Percentiles rank a stretch among this genome's conserved stretches.
phyloP scores from a whole-genome alignment of 37 sponge, comb jelly and placozoan species.

The Eunapius fragilis region DNA sequence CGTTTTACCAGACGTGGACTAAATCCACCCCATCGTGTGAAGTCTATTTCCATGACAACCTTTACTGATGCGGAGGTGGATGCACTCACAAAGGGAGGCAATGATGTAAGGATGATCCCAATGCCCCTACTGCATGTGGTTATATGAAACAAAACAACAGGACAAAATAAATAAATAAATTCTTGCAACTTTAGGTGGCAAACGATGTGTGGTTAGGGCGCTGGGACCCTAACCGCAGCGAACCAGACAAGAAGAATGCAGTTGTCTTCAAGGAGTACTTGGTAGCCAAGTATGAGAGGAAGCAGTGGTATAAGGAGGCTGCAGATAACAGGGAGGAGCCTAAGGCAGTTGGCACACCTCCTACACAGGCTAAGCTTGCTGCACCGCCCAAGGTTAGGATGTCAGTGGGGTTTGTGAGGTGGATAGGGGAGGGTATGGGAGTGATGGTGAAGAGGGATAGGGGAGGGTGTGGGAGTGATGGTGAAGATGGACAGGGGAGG shows the following conservation, averaged over 20 bases:
- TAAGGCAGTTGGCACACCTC: background rate
- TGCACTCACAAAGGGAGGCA: slow-evolving; percentile 78
- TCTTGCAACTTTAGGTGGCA: slow-evolving; percentile 30
- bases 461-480: background rate
- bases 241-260: slow-evolving; percentile 75
- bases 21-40: slow-evolving; percentile 93
- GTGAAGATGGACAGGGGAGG: background rate
- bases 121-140: background rate
- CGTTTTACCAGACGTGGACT: slow-evolving; percentile 76
- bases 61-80: slow-evolving; percentile 78
- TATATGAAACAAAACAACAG: no score
- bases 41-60: slow-evolving; percentile 95
- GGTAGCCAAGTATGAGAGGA: slow-evolving; percentile 79
- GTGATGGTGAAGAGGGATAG: background rate
- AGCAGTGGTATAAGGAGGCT: slow-evolving; percentile 68
- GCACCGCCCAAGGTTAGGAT: slow-evolving; percentile 24
- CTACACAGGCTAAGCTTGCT: slow-evolving; percentile 8
- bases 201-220: slow-evolving; percentile 58
- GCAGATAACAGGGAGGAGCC: slow-evolving; percentile 29
- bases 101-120: slow-evolving; percentile 62
- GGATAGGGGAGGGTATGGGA: background rate
- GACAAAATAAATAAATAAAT: no score
- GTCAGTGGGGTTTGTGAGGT: background rate
- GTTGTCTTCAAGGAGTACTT: slow-evolving; percentile 67
- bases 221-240: slow-evolving; percentile 56